Evolutionary conservation across 2,888 invertebrate species (phyloP), one percentile per base, ranked within the genome.

Genomic region (Conchocele bisecta): DNA sequence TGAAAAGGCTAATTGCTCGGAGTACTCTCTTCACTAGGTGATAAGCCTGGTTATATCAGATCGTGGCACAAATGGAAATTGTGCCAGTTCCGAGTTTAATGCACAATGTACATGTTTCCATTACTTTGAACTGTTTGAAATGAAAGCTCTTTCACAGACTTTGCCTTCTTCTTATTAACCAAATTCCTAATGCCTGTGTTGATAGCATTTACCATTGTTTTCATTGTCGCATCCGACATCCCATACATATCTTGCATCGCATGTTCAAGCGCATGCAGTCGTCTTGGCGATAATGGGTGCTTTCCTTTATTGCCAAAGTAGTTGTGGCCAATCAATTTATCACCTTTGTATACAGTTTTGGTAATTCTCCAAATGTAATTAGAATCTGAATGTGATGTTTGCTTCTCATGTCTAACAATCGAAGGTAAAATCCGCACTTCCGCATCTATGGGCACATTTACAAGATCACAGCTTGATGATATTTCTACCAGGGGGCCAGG

Each of bases 211-310:
- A 17, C 6, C 6, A 17, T 22, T 26, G 37, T 41, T 6, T 7
- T 17, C 7, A 56, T n/a, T 17, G 22, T 56, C 7, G 37, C 56
- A 20, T 22, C 11, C 24, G n/a, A 7, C 22, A 22, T 15, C n/a
- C 56, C 56, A 56, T 39, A 56, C 20, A 20, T 37, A 13, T 33
- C 56, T 20, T 39, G 24, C 7, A 56, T 41, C 24, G 37, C 35
- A 56, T 56, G 56, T 37, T 56, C 56, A 5, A 56, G 24, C 24
- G 39, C 56, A 37, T 56, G 56, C n/a, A 15, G 22, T 9, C 56
- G 7, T n/a, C 56, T 22, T 35, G 56, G 56, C n/a, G 56, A 56
- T 13, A 56, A 26, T 26, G 56, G 29, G 7, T 22, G 13, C 39
- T 56, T 56, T 2, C 39, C 39, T 39, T 31, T 35, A 17, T 37